phyloP scores from a whole-genome alignment of 2,888 invertebrate genomes.

The Cephus pulcher region DNA sequence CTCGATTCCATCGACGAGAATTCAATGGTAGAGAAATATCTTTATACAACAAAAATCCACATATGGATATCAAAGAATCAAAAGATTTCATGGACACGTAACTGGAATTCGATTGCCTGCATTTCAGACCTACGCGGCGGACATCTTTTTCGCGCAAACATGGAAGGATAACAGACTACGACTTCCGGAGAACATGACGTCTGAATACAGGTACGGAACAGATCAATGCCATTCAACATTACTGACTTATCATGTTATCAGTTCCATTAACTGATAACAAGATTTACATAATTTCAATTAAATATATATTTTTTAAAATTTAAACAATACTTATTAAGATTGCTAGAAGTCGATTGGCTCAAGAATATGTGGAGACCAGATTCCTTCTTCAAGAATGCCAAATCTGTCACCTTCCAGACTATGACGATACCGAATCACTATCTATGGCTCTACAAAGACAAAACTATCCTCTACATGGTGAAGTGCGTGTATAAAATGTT shows the following conservation, averaged over 20 bases:
- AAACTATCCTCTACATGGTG: constrained; percentile 87
- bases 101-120: constrained; percentile 14
- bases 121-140: constrained; percentile 86
- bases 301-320: background rate
- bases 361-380: constrained; percentile 95
- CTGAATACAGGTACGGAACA: constrained; percentile 80
- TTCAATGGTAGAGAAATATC: constrained; percentile 79
- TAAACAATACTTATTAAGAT: constrained; percentile 62
- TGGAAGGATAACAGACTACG: constrained; percentile 91
- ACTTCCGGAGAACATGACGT: constrained; percentile 92
- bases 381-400: constrained; percentile 94
- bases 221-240: background rate
- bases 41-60: background rate
- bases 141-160: constrained; percentile 93
- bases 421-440: constrained; percentile 97
- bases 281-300: background rate
- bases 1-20: constrained; percentile 95
- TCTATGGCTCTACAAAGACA: constrained; percentile 90
- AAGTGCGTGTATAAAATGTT: constrained; percentile 71
- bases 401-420: constrained; percentile 92
- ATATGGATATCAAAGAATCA: background rate
- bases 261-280: constrained; percentile 5
- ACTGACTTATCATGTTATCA: background rate
- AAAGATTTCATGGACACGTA: background rate
- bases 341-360: constrained; percentile 89